A percentile compares a stretch with the other conserved stretches of the same genome.
phyloP scores from a whole-genome alignment of 2,113 vertebrate species.

The Centropristis striata region DNA sequence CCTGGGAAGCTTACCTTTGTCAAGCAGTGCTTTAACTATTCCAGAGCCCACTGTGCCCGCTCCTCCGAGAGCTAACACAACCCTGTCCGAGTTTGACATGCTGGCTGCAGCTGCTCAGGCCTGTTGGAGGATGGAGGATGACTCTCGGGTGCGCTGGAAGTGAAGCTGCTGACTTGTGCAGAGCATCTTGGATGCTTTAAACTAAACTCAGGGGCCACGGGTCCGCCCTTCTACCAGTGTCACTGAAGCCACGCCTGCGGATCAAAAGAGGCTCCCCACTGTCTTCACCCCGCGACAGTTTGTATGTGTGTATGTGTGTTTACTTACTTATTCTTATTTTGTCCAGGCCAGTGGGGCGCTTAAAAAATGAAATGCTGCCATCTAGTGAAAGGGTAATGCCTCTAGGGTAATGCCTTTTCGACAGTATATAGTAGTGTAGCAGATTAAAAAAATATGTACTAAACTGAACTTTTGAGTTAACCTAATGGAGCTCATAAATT shows the following conservation, averaged over 20 bases:
- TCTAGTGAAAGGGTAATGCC: slow-evolving; percentile 40
- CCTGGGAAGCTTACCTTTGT: slow-evolving; percentile 84
- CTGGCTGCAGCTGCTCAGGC: slow-evolving; percentile 9
- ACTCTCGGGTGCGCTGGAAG: not conserved
- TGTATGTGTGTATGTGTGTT: not conserved
- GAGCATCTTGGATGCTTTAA: slow-evolving; percentile 69
- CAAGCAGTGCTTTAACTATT: slow-evolving; percentile 86
- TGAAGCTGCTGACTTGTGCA: slow-evolving; percentile 24
- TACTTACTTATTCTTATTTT: not conserved
- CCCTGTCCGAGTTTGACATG: slow-evolving; percentile 86
- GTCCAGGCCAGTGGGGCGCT: not conserved
- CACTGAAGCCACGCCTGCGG: slow-evolving; percentile 68
- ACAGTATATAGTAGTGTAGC: too few relatives aligned
- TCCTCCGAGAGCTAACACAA: slow-evolving; percentile 88
- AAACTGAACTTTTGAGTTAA: too few relatives aligned
- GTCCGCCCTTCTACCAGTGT: slow-evolving; percentile 59
- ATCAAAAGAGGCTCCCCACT: not conserved
- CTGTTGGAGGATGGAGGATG: slow-evolving; percentile 17
- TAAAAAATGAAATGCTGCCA: slow-evolving; percentile 17
- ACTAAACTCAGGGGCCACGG: slow-evolving; percentile 23
- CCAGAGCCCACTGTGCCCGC: slow-evolving; percentile 88
- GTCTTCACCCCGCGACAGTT: not conserved
- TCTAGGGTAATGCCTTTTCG: too few relatives aligned
- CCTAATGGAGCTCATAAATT: too few relatives aligned
- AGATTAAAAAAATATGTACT: too few relatives aligned